A percentile compares a stretch with the other conserved stretches of the same genome.
These are phyloP conservation scores for Rhinopithecus roxellana DNA, from an alignment of 2,113 vertebrate genomes.

Conservation along the genomic window DNA sequence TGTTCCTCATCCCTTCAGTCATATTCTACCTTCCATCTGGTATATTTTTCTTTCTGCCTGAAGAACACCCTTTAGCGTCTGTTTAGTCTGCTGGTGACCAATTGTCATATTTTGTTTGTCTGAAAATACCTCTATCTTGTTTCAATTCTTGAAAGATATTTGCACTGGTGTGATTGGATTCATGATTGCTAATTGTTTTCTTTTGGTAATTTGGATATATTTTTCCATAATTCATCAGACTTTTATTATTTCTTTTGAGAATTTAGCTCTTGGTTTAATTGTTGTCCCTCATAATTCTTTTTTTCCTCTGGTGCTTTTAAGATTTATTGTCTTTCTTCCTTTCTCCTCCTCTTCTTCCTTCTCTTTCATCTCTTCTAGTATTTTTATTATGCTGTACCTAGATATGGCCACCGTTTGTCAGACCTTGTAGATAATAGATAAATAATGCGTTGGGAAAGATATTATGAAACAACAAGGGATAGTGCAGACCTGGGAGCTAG, in stretches of 20 bases:
- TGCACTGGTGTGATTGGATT: background rate
- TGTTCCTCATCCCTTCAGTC: background rate
- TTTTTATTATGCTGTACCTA: background rate
- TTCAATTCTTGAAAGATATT: constrained; percentile 36
- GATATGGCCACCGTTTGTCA: background rate
- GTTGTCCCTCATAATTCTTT: background rate
- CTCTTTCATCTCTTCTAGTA: background rate
- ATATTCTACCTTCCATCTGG: background rate
- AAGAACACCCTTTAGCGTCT: background rate
- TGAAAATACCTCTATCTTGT: constrained; percentile 8
- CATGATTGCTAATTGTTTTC: background rate
- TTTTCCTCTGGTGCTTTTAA: background rate
- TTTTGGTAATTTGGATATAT: background rate
- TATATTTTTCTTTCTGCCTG: background rate
- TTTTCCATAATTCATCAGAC: background rate
- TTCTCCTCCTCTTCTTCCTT: too few species aligned
- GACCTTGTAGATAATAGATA: background rate
- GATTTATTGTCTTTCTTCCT: background rate
- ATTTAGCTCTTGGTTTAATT: background rate
- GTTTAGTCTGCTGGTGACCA: background rate
- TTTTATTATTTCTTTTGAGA: constrained; percentile 8
- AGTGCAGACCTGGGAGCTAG: background rate
- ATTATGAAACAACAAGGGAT: too few species aligned
- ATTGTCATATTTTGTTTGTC: background rate
- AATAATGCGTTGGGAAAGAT: background rate